These are phyloP conservation scores for Simalia tracyae DNA, from an alignment of 2,797 vertebrate species.

Conservation along the genomic window DNA sequence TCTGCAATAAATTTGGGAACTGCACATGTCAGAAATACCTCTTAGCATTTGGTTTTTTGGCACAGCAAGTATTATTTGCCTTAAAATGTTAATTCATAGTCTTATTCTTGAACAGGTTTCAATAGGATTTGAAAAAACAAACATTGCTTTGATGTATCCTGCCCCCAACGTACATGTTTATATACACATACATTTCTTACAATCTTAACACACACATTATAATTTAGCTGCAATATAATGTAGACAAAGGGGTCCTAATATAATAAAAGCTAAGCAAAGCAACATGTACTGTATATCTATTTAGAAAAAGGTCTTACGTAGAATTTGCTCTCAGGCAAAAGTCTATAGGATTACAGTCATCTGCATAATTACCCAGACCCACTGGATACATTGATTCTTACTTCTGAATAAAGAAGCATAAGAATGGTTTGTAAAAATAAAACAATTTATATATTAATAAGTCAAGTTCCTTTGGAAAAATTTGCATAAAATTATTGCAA, in stretches of 20 bases:
- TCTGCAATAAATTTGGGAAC: conserved; percentile 65
- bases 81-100: conserved; percentile 15
- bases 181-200: neutral
- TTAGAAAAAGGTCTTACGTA: neutral
- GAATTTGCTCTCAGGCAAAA: neutral
- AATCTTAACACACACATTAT: neutral
- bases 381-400: neutral
- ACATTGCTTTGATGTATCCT: neutral
- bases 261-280: neutral
- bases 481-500: conserved; percentile 57
- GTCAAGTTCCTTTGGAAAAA: neutral
- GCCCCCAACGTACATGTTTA: neutral
- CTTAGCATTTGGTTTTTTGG: conserved; percentile 43
- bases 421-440: neutral
- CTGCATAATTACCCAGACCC: neutral
- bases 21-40: conserved; percentile 55
- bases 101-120: conserved; percentile 52
- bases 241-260: neutral
- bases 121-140: conserved; percentile 7
- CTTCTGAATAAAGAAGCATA: neutral
- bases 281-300: neutral
- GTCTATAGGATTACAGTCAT: neutral
- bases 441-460: neutral
- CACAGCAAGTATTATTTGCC: conserved; percentile 27
- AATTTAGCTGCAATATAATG: neutral